phyloP scores from a whole-genome alignment of 2,888 invertebrate genomes.

The Nasonia oneida region DNA sequence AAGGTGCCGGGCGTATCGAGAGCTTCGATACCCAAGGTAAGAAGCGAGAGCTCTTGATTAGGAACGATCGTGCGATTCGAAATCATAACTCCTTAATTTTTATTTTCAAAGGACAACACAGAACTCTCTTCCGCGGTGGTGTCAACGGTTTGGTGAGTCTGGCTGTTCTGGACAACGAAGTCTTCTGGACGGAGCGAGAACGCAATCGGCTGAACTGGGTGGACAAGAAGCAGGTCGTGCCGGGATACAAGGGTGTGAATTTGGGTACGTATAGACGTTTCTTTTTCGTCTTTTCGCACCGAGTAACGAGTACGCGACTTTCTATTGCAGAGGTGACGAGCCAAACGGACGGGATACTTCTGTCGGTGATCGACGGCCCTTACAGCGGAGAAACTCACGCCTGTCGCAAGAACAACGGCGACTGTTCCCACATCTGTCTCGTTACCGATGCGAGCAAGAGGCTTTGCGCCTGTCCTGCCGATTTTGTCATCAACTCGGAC shows the following conservation, averaged over 20 bases:
- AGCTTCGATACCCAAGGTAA: conserved; percentile 83
- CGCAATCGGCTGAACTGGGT: conserved; percentile 83
- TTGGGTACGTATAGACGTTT: conserved; percentile 72
- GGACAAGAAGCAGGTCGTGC: conserved; percentile 78
- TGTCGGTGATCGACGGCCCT: conserved; percentile 80
- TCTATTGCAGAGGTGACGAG: conserved; percentile 69
- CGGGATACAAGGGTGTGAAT: conserved; percentile 75
- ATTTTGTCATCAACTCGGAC: conserved; percentile 81
- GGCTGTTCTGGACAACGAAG: conserved; percentile 82
- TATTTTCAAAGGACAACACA: conserved; percentile 55
- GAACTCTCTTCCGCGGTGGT: conserved; percentile 76
- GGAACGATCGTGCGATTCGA: too few species aligned
- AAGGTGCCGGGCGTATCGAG: conserved; percentile 84
- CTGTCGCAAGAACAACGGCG: conserved; percentile 83
- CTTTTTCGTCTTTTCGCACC: too few species aligned
- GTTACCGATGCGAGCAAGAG: conserved; percentile 71
- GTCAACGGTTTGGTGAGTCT: conserved; percentile 81
- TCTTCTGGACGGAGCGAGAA: conserved; percentile 86
- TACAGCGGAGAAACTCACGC: conserved; percentile 78
- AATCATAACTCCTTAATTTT: neutral
- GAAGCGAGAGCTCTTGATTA: neutral
- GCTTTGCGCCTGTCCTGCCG: conserved; percentile 85
- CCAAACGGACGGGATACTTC: conserved; percentile 77
- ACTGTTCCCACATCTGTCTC: conserved; percentile 89
- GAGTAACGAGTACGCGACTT: neutral